phyloP scores from a whole-genome alignment of 2,888 invertebrate genomes.

The Chymomyza fuscimana region DNA sequence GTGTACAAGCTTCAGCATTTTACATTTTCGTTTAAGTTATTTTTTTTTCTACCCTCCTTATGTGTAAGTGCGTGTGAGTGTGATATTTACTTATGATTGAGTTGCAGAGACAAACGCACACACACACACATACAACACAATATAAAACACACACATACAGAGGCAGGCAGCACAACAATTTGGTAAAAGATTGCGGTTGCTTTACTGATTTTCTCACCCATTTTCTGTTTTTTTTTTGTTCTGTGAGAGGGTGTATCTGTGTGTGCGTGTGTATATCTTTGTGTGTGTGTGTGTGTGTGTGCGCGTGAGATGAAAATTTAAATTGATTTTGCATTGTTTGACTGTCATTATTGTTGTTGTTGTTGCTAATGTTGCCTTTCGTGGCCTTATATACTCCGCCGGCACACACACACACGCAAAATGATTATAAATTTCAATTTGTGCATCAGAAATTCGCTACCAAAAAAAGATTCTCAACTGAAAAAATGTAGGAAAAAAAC shows the following conservation, averaged over 20 bases:
- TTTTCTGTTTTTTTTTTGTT: slow-evolving; percentile 42
- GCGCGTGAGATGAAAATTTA: slow-evolving; percentile 68
- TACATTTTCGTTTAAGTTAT: slow-evolving; percentile 10
- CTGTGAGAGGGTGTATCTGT: neutral
- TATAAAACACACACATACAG: slow-evolving; percentile 18
- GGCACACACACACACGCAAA: slow-evolving; percentile 39
- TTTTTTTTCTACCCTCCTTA: slow-evolving; percentile 34
- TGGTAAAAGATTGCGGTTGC: slow-evolving; percentile 74
- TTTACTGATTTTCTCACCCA: slow-evolving; percentile 73
- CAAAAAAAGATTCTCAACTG: neutral
- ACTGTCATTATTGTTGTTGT: slow-evolving; percentile 46
- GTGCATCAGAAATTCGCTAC: slow-evolving; percentile 47
- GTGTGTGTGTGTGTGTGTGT: slow-evolving; percentile 26
- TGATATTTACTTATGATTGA: slow-evolving; percentile 75
- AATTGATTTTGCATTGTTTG: slow-evolving; percentile 76
- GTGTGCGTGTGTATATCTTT: slow-evolving; percentile 13
- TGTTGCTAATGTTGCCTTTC: slow-evolving; percentile 39
- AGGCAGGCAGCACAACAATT: slow-evolving; percentile 60
- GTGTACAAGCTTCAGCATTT: slow-evolving; percentile 6
- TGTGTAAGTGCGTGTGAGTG: slow-evolving; percentile 50
- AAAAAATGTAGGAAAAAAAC: neutral
- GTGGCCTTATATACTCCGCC: neutral
- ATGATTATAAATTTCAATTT: slow-evolving; percentile 76
- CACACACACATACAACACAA: slow-evolving; percentile 18
- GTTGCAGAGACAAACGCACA: slow-evolving; percentile 45